Evolutionary conservation across 1,140 invertebrate species (phyloP).

Genomic region (Ladona fulva): DNA sequence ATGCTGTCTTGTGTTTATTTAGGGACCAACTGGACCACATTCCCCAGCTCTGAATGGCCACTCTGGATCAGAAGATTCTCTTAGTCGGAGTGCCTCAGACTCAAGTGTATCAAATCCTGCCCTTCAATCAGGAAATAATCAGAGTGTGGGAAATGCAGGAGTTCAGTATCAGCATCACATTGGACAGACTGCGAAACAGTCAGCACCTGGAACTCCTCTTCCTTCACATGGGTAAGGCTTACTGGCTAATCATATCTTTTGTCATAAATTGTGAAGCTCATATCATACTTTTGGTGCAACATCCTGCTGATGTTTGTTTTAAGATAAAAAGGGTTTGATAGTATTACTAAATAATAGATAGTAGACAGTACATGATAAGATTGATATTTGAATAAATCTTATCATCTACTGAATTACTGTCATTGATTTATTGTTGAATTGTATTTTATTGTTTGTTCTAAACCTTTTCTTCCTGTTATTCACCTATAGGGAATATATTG

Average conservation of each 20-base stretch:
- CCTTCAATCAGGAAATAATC: conserved; percentile 32
- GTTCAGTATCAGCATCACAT: conserved; percentile 13
- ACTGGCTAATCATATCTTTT: background rate
- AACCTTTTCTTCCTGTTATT: too few relatives aligned
- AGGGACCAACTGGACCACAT: background rate
- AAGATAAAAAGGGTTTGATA: too few relatives aligned
- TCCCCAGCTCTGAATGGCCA: background rate
- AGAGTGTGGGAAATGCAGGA: background rate
- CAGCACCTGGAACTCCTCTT: conserved; percentile 60
- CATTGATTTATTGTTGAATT: too few relatives aligned
- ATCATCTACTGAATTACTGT: too few relatives aligned
- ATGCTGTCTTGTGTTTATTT: conserved; percentile 33
- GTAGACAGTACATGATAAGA: too few relatives aligned
- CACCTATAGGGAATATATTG: too few relatives aligned
- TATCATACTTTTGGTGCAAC: too few relatives aligned
- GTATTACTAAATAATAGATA: too few relatives aligned
- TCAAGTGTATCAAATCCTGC: conserved; percentile 67
- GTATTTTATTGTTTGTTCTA: too few relatives aligned
- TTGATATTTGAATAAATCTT: too few relatives aligned
- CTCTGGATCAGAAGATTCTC: conserved; percentile 64
- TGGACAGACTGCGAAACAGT: conserved; percentile 42
- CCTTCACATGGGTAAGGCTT: conserved; percentile 55
- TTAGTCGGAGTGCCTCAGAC: conserved; percentile 80
- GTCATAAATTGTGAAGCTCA: too few relatives aligned
- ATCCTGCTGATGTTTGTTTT: too few relatives aligned